A percentile compares a stretch with the other conserved stretches of the same genome.
phyloP scores from a whole-genome alignment of 2,113 vertebrate species.

The Glaucomys volans region DNA sequence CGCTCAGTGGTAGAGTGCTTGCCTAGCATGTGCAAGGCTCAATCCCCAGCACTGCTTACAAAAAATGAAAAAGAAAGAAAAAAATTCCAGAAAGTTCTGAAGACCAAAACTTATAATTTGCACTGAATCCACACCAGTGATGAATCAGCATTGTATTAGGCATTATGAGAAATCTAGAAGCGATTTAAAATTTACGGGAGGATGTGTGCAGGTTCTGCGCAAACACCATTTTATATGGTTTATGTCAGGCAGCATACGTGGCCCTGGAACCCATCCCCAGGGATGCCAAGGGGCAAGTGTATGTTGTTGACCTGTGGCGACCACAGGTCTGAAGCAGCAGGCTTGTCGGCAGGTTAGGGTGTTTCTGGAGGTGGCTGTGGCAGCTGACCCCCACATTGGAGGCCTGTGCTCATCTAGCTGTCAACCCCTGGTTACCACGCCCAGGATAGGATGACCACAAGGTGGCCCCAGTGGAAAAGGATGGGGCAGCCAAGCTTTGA shows the following conservation, averaged over 20 bases:
- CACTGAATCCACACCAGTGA: accelerated
- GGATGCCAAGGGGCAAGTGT: too few relatives aligned
- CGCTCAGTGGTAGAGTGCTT: neutral
- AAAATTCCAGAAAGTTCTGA: neutral
- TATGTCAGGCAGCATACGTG: too few relatives aligned
- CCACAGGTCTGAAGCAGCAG: neutral
- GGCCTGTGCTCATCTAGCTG: neutral
- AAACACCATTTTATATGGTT: neutral
- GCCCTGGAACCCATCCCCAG: neutral
- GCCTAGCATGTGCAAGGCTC: neutral
- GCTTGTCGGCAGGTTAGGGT: neutral
- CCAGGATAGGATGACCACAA: accelerated
- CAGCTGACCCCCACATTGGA: accelerated
- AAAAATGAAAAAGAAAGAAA: neutral
- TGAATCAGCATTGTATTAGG: neutral
- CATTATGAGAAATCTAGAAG: neutral
- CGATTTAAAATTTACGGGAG: neutral
- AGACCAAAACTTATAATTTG: neutral
- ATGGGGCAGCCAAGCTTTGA: neutral
- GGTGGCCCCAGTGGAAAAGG: neutral
- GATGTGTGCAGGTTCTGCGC: too few relatives aligned
- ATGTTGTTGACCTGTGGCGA: too few relatives aligned
- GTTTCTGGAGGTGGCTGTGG: neutral
- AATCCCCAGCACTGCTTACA: neutral
- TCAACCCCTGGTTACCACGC: too few relatives aligned